A percentile compares a stretch with the other conserved stretches of the same genome.
phyloP scores from a whole-genome alignment of 2,113 vertebrate species.

The Pollachius pollachius region DNA sequence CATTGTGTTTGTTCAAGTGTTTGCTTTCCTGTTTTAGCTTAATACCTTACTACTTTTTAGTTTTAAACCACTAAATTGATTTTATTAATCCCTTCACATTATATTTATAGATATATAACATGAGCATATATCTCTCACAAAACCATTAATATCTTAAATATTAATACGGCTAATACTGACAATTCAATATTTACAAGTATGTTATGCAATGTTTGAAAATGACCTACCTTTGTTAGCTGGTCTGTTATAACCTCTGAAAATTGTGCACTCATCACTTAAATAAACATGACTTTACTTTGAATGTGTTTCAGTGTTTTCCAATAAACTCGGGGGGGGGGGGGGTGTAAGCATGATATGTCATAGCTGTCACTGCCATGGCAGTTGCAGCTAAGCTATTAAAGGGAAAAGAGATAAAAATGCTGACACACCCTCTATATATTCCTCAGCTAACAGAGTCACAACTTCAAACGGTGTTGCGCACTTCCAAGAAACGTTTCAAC shows the following conservation, averaged over 20 bases:
- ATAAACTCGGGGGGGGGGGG: too few relatives aligned
- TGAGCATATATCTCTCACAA: background rate
- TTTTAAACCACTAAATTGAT: background rate
- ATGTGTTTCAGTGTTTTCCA: too few relatives aligned
- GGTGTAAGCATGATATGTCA: background rate
- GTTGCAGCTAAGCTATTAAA: constrained; percentile 5
- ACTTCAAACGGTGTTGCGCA: constrained; percentile 36
- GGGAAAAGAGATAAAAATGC: constrained; percentile 44
- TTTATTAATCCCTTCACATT: constrained; percentile 38
- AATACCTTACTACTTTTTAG: background rate
- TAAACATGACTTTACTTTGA: too few relatives aligned
- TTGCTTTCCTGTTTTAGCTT: background rate
- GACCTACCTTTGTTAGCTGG: background rate
- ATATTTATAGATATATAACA: background rate
- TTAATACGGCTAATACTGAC: background rate
- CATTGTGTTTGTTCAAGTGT: background rate
- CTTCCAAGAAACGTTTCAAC: constrained; percentile 23
- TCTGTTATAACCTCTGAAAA: too few relatives aligned
- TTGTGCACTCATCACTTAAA: too few relatives aligned
- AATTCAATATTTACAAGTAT: background rate
- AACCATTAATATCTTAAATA: constrained; percentile 6
- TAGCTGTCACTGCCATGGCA: background rate
- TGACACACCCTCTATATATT: constrained; percentile 40
- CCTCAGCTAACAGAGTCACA: constrained; percentile 17
- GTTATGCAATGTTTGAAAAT: background rate